phyloP scores from a whole-genome alignment of 2,797 vertebrate genomes.

The Enteromius fasciolatus region DNA sequence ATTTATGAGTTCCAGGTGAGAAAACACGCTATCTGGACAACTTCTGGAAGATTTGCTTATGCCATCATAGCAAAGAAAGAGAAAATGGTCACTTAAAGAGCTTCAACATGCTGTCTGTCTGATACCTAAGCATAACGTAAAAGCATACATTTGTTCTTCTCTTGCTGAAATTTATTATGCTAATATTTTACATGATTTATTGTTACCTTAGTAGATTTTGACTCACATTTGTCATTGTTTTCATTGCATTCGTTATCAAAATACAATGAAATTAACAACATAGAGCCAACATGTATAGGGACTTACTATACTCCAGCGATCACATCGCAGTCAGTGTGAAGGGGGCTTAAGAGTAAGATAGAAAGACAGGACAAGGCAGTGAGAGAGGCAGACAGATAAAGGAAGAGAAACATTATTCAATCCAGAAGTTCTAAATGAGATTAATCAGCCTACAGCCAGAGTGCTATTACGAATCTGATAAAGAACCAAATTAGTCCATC shows the following conservation, averaged over 20 bases:
- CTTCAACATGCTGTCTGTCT: not conserved
- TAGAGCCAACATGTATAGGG: not conserved
- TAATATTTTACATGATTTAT: not conserved
- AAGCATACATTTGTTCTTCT: not conserved
- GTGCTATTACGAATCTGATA: slow-evolving; percentile 52
- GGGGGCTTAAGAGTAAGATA: not conserved
- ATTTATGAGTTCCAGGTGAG: not conserved
- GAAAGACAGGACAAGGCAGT: not conserved
- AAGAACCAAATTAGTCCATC: slow-evolving; percentile 40
- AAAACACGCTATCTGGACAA: not conserved
- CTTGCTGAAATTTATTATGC: not conserved
- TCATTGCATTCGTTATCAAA: not conserved
- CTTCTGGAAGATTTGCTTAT: not conserved
- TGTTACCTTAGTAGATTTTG: not conserved
- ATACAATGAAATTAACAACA: not conserved
- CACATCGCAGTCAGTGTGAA: not conserved
- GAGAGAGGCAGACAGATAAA: slow-evolving; percentile 23
- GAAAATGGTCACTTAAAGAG: not conserved
- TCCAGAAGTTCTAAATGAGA: slow-evolving; percentile 46
- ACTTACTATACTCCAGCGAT: not conserved
- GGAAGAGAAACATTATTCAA: slow-evolving; percentile 27
- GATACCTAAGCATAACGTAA: not conserved
- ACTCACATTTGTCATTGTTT: not conserved
- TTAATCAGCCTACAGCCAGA: slow-evolving; percentile 45
- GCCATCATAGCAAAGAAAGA: not conserved